phyloP scores from a whole-genome alignment of 2,888 invertebrate genomes.

The Leucophora obtusa region DNA sequence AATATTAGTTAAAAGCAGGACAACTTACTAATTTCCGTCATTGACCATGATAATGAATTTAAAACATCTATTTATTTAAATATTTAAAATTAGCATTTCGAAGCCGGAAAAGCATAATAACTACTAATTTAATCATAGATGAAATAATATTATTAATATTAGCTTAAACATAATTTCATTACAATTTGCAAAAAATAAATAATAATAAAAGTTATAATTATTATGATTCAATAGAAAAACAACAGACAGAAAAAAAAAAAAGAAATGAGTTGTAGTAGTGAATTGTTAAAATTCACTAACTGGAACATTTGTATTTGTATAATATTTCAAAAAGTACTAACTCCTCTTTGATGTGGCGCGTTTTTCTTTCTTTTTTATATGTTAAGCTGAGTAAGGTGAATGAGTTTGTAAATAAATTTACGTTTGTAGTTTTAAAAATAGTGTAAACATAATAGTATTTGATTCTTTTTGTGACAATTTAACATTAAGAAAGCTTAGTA shows the following conservation, averaged over 20 bases:
- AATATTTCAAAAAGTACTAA: conserved; percentile 30
- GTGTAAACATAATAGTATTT: conserved; percentile 6
- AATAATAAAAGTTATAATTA: conserved; percentile 16
- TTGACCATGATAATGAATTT: not conserved
- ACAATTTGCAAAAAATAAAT: conserved; percentile 33
- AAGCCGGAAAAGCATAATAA: too few species aligned
- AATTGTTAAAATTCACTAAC: conserved; percentile 62
- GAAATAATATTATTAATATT: not conserved
- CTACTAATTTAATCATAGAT: too few species aligned
- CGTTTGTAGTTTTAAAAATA: conserved; percentile 2
- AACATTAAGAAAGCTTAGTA: conserved; percentile 26
- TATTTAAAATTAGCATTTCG: conserved; percentile 16
- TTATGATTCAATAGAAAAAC: conserved; percentile 47
- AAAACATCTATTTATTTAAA: not conserved
- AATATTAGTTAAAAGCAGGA: too few species aligned
- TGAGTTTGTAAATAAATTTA: conserved; percentile 30
- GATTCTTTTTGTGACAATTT: conserved; percentile 23
- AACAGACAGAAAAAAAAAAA: conserved; percentile 15
- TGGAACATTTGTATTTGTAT: conserved; percentile 49
- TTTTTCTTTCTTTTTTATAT: conserved; percentile 3
- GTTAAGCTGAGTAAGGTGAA: conserved; percentile 16
- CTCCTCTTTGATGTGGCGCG: conserved; percentile 47
- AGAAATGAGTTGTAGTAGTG: conserved; percentile 23
- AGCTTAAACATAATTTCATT: conserved; percentile 18
- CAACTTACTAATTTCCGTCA: too few species aligned